phyloP scores from a whole-genome alignment of 1,140 invertebrate species.

The Arion vulgaris region DNA sequence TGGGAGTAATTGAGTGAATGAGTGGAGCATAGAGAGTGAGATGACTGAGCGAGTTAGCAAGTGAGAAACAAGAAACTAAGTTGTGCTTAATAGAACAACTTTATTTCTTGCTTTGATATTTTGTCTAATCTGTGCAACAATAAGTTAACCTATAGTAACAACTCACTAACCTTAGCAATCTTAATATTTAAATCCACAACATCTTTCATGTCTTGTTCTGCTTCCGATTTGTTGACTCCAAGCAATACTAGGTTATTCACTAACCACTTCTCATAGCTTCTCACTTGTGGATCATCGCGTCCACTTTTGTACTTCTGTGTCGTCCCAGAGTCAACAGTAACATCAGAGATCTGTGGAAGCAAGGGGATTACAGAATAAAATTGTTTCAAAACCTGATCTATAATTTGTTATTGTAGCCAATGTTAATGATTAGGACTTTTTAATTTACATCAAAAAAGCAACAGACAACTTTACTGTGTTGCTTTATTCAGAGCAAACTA shows the following conservation, averaged over 20 bases:
- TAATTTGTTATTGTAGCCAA: background rate
- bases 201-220: slow-evolving; percentile 14
- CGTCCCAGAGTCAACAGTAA: background rate
- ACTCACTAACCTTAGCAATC: background rate
- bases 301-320: background rate
- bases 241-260: background rate
- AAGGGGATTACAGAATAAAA: background rate
- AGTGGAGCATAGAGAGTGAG: no score
- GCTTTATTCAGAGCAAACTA: no score
- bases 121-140: no score
- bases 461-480: no score
- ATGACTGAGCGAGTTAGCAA: no score
- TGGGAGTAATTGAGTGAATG: no score
- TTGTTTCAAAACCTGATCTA: background rate
- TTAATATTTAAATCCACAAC: slow-evolving; percentile 6
- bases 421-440: background rate
- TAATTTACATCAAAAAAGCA: background rate
- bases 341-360: slow-evolving; percentile 7
- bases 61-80: no score
- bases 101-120: no score
- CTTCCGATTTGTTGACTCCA: background rate
- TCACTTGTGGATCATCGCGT: background rate
- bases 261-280: slow-evolving; percentile 14
- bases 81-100: no score
- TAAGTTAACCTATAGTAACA: no score